Percentiles rank a stretch among this genome's conserved stretches.
phyloP scores from a whole-genome alignment of 2,888 invertebrate genomes.

The Dryococelus australis region DNA sequence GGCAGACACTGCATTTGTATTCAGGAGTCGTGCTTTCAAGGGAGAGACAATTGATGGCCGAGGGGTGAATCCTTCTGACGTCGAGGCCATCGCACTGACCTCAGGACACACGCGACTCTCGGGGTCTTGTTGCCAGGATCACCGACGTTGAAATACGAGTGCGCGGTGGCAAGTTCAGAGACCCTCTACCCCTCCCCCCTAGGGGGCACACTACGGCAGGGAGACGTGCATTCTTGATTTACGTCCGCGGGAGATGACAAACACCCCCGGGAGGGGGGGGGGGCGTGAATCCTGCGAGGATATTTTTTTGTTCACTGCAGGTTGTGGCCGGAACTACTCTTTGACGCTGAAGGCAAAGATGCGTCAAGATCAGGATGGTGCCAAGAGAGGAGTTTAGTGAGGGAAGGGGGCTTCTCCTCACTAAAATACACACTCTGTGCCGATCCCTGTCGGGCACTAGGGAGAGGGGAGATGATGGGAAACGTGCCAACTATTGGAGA shows the following conservation, averaged over 20 bases:
- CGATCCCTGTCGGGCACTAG: not conserved
- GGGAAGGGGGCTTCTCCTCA: not conserved
- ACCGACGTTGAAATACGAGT: too few species aligned
- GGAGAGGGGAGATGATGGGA: not conserved
- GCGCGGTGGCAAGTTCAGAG: too few species aligned
- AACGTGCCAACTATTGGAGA: not conserved
- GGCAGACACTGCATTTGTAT: too few species aligned
- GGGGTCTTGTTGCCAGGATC: too few species aligned
- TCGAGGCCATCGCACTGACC: too few species aligned
- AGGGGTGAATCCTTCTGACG: too few species aligned
- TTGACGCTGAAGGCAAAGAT: not conserved
- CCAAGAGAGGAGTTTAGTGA: not conserved
- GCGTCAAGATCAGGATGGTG: not conserved
- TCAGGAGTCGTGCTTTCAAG: too few species aligned
- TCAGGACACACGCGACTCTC: too few species aligned
- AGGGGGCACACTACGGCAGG: too few species aligned
- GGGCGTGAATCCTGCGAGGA: not conserved
- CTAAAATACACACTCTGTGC: not conserved
- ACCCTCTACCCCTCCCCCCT: too few species aligned
- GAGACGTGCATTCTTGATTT: not conserved
- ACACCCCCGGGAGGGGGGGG: not conserved
- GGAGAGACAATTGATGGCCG: too few species aligned
- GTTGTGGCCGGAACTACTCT: not conserved
- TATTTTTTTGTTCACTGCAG: not conserved
- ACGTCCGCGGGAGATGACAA: not conserved